These are phyloP conservation scores for Drosophila kanapiae DNA, from an alignment of 1,140 invertebrate species.

Conservation along the genomic window DNA sequence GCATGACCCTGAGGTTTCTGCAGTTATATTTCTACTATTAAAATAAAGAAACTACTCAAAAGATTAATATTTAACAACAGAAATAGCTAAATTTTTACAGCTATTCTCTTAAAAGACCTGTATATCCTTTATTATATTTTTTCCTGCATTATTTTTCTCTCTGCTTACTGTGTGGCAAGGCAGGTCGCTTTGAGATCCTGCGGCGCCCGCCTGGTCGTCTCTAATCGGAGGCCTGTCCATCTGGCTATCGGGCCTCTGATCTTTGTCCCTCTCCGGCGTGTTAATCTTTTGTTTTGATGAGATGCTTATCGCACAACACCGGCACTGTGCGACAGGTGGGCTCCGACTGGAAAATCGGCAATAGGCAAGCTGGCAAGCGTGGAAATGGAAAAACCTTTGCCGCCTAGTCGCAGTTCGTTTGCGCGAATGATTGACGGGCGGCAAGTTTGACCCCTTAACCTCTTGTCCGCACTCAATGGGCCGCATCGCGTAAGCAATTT, in stretches of 20 bases:
- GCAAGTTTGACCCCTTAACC: conserved; percentile 43
- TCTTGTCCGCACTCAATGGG: conserved; percentile 62
- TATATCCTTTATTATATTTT: too few species aligned
- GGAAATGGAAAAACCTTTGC: conserved; percentile 37
- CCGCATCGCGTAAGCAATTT: conserved; percentile 68
- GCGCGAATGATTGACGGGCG: conserved; percentile 68
- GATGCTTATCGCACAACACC: conserved; percentile 69
- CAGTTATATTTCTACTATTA: too few species aligned
- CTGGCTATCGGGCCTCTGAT: conserved; percentile 18
- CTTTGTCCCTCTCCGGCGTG: conserved; percentile 54
- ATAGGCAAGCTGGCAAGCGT: conserved; percentile 17
- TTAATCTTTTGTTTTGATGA: conserved; percentile 68
- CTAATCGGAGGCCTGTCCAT: conserved; percentile 39
- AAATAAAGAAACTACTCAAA: too few species aligned
- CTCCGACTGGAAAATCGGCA: conserved; percentile 15
- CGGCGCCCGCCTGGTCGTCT: conserved; percentile 12
- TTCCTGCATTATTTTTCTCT: conserved; percentile 6
- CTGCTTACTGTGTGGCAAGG: conserved; percentile 39
- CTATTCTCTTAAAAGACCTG: neutral
- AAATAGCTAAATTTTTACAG: neutral
- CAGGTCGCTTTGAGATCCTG: conserved; percentile 1
- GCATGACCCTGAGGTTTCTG: too few species aligned
- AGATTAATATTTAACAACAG: too few species aligned
- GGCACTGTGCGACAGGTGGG: conserved; percentile 60
- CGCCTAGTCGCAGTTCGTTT: conserved; percentile 62